Percentiles rank a stretch among this genome's conserved stretches.
Evolutionary conservation across 2,888 invertebrate species (phyloP).

Genomic region (Asteroscopus sphinx): DNA sequence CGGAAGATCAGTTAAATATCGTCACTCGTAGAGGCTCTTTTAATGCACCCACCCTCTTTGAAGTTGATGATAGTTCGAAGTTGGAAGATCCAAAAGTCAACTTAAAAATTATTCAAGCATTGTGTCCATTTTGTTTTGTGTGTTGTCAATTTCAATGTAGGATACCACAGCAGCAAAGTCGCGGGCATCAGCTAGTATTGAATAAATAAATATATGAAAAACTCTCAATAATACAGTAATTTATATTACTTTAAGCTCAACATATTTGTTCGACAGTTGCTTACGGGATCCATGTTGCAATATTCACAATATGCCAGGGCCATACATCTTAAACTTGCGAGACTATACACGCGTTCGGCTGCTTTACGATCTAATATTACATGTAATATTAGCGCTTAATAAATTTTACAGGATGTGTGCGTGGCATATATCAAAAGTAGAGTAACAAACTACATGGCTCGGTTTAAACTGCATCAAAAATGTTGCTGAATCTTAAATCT

Average conservation of each 20-base stretch:
- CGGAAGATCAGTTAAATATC: too few species aligned
- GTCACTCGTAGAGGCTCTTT: too few species aligned
- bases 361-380: conserved; percentile 45
- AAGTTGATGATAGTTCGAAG: too few species aligned
- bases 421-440: conserved; percentile 6
- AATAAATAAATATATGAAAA: background rate
- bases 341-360: conserved; percentile 30
- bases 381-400: conserved; percentile 31
- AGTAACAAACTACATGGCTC: background rate
- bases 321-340: conserved; percentile 41
- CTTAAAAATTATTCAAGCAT: too few species aligned
- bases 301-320: conserved; percentile 41
- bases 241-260: conserved; percentile 18
- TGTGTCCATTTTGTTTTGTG: too few species aligned
- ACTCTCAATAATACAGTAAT: background rate
- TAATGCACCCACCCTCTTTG: too few species aligned
- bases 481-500: too few species aligned
- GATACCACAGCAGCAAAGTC: too few species aligned
- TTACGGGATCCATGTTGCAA: conserved; percentile 35
- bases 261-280: conserved; percentile 34
- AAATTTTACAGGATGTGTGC: conserved; percentile 12
- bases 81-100: too few species aligned
- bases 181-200: too few species aligned
- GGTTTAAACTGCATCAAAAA: background rate
- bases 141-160: too few species aligned